A percentile compares a stretch with the other conserved stretches of the same genome.
These are phyloP conservation scores for Amblyjoppa fuscipennis DNA, from an alignment of 2,888 invertebrate species.

Conservation along the genomic window DNA sequence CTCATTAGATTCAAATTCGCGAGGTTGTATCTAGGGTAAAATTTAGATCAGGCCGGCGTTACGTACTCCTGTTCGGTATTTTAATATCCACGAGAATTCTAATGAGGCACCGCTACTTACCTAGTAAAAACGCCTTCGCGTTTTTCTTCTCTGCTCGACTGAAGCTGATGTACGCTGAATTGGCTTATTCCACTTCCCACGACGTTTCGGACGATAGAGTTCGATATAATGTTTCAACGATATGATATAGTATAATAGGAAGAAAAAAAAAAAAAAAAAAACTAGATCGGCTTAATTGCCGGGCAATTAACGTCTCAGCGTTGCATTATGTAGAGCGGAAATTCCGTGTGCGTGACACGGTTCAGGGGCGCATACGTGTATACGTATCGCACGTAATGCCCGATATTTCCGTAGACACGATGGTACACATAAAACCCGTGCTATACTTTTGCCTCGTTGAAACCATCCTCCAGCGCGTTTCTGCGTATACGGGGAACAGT, in stretches of 20 bases:
- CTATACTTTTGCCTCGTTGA: neutral
- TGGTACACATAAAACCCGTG: conserved; percentile 12
- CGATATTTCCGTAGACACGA: conserved; percentile 61
- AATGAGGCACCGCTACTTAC: neutral
- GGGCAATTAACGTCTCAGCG: conserved; percentile 73
- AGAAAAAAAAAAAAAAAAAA: conserved; percentile 60
- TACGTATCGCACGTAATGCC: conserved; percentile 60
- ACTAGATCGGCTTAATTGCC: conserved; percentile 77
- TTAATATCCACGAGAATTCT: neutral
- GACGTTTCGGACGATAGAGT: conserved; percentile 46
- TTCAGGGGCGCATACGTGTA: conserved; percentile 68
- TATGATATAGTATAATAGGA: conserved; percentile 18
- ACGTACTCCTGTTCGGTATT: neutral
- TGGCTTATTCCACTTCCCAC: conserved; percentile 17
- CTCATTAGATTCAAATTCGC: neutral
- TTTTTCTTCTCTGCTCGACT: neutral
- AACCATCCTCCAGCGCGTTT: neutral
- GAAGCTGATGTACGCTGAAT: neutral
- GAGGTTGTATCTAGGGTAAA: neutral
- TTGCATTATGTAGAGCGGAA: conserved; percentile 82
- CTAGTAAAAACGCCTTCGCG: neutral
- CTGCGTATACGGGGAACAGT: neutral
- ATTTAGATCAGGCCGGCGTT: neutral
- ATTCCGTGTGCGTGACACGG: conserved; percentile 77
- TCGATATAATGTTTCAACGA: conserved; percentile 20